Base-by-base conservation (phyloP, 2,113 vertebrate genomes). In the Eidolon helvum region DNA sequence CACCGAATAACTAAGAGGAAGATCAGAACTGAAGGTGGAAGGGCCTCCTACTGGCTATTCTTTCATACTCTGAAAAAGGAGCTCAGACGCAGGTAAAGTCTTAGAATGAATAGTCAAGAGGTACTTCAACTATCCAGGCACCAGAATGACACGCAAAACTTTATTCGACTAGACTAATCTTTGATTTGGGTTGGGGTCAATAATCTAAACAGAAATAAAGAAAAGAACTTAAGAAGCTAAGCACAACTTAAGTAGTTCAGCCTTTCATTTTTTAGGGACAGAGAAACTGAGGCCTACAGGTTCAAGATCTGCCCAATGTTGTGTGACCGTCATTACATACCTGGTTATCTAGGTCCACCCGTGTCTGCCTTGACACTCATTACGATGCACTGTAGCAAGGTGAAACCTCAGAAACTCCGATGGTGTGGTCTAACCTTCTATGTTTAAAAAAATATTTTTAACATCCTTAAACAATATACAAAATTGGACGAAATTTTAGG, bases 1-100 rank as follows among this genome's bases (percentile, higher is more conserved):
- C 61, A 68, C 38, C 3, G 11, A 91, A 72, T 48, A 94, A 92
- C 72, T 90, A 57, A 74, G 84, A 97, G 65, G 28, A 86, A 95
- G 21, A 33, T 80, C 6, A 40, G 33, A 33, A 11, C 5, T 12
- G 50, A 79, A 16, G 4, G 24, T 12, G 18, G 50, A 59, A 15
- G 7, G 74, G 28, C 18, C 40, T 40, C n/a, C 71, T 65, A 18
- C 2, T 1, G n/a, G 86, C 43, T 33, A 8, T 28, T 65, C 59
- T 50, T 57, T 50, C 21, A 26, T 14, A 19, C 65, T 55, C 30
- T 50, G 30, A 40, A 61, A 78, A 84, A 33, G 19, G 48, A 71
- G 48, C 69, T 90, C 43, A 77, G 79, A 38, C 26, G 61, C 1
- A 8, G 77, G 18, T 19, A 4, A 77, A 72, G 40, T 57, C n/a